phyloP scores from a whole-genome alignment of 64 coral and sea anemone species.

The Stylophora pistillata region DNA sequence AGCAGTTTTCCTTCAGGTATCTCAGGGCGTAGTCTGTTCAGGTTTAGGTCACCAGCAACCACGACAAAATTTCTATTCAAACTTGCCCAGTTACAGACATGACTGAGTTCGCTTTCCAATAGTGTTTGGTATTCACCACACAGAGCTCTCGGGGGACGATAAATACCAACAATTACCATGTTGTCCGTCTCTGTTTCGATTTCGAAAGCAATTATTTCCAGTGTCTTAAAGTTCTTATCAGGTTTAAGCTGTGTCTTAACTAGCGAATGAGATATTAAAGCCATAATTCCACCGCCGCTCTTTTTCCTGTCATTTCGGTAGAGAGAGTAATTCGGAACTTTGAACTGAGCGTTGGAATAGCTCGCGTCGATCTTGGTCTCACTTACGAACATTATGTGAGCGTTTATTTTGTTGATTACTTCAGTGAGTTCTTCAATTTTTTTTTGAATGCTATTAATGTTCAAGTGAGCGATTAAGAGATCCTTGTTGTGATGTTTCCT shows the following conservation, averaged over 20 bases:
- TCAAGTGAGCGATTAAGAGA: no score
- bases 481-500: neutral
- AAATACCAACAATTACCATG: conserved; percentile 20
- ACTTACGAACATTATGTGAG: neutral
- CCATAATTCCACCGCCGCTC: conserved; percentile 14
- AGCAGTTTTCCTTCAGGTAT: conserved; percentile 44
- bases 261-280: neutral
- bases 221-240: neutral
- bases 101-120: conserved; percentile 43
- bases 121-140: conserved; percentile 18
- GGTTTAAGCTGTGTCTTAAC: neutral
- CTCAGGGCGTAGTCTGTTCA: neutral
- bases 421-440: no score
- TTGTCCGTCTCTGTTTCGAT: neutral
- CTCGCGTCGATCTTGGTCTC: conserved; percentile 4
- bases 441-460: no score
- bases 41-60: neutral
- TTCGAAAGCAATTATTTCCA: neutral
- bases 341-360: conserved; percentile 16
- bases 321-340: neutral
- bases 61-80: conserved; percentile 24
- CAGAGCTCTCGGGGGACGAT: conserved; percentile 27
- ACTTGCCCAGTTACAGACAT: conserved; percentile 47
- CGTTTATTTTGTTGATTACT: neutral
- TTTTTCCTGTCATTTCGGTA: conserved; percentile 25